Conservation (phyloP, 2,113 vertebrate genomes). For the Proteles cristata region DNA sequence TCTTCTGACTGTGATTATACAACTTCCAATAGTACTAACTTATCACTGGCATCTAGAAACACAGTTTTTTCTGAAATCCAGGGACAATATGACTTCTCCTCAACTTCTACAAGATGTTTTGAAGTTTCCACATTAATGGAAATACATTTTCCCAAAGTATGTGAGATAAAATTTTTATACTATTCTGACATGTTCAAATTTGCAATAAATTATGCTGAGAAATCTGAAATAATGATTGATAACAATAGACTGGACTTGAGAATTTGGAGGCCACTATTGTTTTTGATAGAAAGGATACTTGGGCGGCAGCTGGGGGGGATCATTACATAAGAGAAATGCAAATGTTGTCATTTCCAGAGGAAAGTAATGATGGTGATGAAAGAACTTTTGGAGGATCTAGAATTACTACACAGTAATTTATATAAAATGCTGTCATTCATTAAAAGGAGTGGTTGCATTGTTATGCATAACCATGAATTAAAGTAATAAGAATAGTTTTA, state of each 20-base stretch:
- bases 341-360: not conserved
- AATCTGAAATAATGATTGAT: not conserved
- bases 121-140: not conserved
- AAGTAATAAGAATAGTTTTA: not conserved
- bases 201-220: not conserved
- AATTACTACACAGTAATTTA: not conserved
- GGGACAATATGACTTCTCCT: not conserved
- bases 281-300: not conserved
- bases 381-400: not conserved
- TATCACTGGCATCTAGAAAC: too few species aligned
- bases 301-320: accelerated
- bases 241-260: not conserved
- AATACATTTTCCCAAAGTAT: not conserved
- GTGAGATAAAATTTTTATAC: not conserved
- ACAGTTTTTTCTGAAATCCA: not conserved
- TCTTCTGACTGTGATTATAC: not conserved
- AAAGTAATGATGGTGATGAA: not conserved
- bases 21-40: accelerated
- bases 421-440: not conserved
- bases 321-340: not conserved
- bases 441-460: not conserved
- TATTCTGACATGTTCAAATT: not conserved
- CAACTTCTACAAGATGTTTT: not conserved
- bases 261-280: not conserved
- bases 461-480: not conserved